Percentiles rank a stretch among this genome's conserved stretches.
Conservation (phyloP, 2,888 invertebrate species). For the Baccha elongata region DNA sequence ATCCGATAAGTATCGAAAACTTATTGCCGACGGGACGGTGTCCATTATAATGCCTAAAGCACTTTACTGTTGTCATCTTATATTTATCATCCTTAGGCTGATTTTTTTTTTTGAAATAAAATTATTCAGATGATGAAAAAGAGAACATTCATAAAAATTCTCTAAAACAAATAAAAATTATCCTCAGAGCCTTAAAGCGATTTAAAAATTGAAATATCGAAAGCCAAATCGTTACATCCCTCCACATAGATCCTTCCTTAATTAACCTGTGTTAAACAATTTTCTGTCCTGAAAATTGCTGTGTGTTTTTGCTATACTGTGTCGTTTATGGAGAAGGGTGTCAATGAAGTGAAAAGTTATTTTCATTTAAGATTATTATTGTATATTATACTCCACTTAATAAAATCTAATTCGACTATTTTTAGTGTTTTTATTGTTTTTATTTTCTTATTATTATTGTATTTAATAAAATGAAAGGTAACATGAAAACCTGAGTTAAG, state of each 20-base stretch:
- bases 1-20: slow-evolving; percentile 28
- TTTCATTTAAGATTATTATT: too few species aligned
- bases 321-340: background rate
- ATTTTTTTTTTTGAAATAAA: too few species aligned
- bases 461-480: too few species aligned
- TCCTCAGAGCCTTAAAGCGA: background rate
- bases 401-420: too few species aligned
- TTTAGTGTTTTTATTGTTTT: too few species aligned
- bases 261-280: slow-evolving; percentile 32
- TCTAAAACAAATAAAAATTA: slow-evolving; percentile 27
- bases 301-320: too few species aligned
- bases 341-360: too few species aligned
- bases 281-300: too few species aligned
- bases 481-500: too few species aligned
- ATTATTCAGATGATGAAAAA: background rate
- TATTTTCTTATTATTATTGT: too few species aligned
- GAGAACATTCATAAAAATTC: too few species aligned
- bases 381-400: too few species aligned
- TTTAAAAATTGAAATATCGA: background rate
- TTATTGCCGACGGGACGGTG: slow-evolving; percentile 4
- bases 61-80: slow-evolving; percentile 19
- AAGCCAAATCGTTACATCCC: slow-evolving; percentile 9
- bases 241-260: slow-evolving; percentile 13
- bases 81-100: background rate
- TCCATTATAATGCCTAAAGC: slow-evolving; percentile 3